Base-by-base conservation (phyloP, 2,888 invertebrate genomes). In the Toxonevra muliebris region DNA sequence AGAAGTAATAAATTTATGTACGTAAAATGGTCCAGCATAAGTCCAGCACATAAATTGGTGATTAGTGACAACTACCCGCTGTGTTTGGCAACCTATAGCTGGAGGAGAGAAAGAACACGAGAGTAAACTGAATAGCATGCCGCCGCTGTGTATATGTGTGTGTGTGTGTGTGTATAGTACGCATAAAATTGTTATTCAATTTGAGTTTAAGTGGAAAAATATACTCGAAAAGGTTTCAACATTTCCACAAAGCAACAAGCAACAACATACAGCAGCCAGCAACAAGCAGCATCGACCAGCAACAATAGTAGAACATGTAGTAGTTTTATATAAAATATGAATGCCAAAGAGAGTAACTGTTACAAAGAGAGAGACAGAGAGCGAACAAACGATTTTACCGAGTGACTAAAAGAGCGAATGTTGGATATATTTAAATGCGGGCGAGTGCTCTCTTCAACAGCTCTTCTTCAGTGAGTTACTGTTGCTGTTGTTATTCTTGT, bases 41-140 rank as follows among this genome's bases (percentile, higher is more conserved):
- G 19, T 19, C 11, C 17, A 55, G 20, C 30, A 30, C 63, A 55
- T 55, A 55, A 55, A 63, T 63, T 54, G 55, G 30, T 30, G 30
- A 55, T 30, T 45, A 55, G 55, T 63, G 63, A 48, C 57, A 63
- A 55, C 45, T 20, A 55, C 63, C 55, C 30, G 63, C 63, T 63
- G 63, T 11, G 20, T n/a, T 20, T 30, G 54, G 45, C 19, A 30
- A n/a, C 55, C n/a, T 17, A 55, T 55, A 45, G 30, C 30, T 10
- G 8, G 30, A 30, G 30, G 3, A 30, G 30, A 30, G 30, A 7
- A 30, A 30, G 30, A 7, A 30, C 2, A 13, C 40, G 7, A 7
- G 13, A 7, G 20, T 10, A 13, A 12, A 15, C 4, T 3, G 48
- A 4, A 12, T n/a, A 48, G 13, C 48, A 12, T 4, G 12, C 13